Evolutionary conservation across 37 sponge, comb jelly and placozoan species (phyloP), one percentile per base, ranked within the genome.

Genomic region (Beroe ovata): DNA sequence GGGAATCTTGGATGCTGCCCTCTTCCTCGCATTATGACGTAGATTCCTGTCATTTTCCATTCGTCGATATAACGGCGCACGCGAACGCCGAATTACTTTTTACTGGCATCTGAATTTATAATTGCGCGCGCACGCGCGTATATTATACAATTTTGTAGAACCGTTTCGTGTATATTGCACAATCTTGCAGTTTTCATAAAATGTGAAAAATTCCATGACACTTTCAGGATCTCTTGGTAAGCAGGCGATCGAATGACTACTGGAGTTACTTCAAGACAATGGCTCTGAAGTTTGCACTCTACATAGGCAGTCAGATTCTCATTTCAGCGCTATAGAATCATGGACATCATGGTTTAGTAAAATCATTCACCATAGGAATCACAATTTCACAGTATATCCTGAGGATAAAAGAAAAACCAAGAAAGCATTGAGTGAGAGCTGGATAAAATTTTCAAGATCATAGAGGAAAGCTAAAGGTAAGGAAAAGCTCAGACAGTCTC

Each of bases 301-400:
- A 29, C 36, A 18, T 66, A 34, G 69, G 69, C 33, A 66, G 69
- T 30, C 69, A 66, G 16, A 34, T 66, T 37, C 69, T 66, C 69
- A 66, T 66, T 33, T 66, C 69, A 2, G 36, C 69, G 16, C 30
- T 66, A 4, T 66, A 66, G 69, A 11, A 28, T 62, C 4, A 8
- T 62, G 26, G 63, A 18, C 26, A 6, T 20, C 21, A 18, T 62
- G 26, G 63, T 20, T 62, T n/a, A n/a, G n/a, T n/a, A n/a, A n/a
- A n/a, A n/a, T n/a, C n/a, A n/a, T n/a, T n/a, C n/a, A n/a, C n/a
- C n/a, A n/a, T n/a, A n/a, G n/a, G n/a, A n/a, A n/a, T n/a, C n/a
- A n/a, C n/a, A n/a, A n/a, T n/a, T n/a, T n/a, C n/a, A n/a, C n/a
- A n/a, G n/a, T n/a, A n/a, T n/a, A n/a, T n/a, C n/a, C n/a, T n/a